Evolutionary conservation across 2,888 invertebrate genomes (phyloP).

Genomic region (Papilio demoleus): DNA sequence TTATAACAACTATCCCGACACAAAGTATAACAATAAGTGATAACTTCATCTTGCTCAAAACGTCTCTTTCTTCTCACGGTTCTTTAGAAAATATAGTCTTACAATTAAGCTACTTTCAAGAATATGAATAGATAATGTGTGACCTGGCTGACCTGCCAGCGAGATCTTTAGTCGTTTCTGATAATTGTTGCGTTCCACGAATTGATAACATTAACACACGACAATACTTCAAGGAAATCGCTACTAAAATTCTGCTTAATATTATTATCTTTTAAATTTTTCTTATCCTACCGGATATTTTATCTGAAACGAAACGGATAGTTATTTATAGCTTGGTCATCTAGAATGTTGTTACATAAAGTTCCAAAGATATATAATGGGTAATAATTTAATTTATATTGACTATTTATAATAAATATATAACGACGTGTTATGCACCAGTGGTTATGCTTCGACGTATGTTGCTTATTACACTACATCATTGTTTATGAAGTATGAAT

Average conservation of each 20-base stretch:
- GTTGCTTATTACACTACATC: too few species aligned
- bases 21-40: constrained; percentile 51
- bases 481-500: background rate
- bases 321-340: constrained; percentile 22
- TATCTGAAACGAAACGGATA: constrained; percentile 36
- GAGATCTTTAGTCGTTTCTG: constrained; percentile 30
- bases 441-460: too few species aligned
- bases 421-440: too few species aligned
- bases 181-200: constrained; percentile 37
- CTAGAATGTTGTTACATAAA: constrained; percentile 21
- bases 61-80: constrained; percentile 36
- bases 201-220: constrained; percentile 35
- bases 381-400: too few species aligned
- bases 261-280: constrained; percentile 23
- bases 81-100: constrained; percentile 36
- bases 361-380: background rate
- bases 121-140: constrained; percentile 36
- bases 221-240: constrained; percentile 25
- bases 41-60: constrained; percentile 54
- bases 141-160: constrained; percentile 37
- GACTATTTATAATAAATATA: too few species aligned
- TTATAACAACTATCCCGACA: constrained; percentile 49
- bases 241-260: constrained; percentile 3
- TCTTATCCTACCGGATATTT: constrained; percentile 11
- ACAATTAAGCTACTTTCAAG: constrained; percentile 36